These are phyloP conservation scores for Arge pagana DNA, from an alignment of 2,888 invertebrate species.

Conservation along the genomic window DNA sequence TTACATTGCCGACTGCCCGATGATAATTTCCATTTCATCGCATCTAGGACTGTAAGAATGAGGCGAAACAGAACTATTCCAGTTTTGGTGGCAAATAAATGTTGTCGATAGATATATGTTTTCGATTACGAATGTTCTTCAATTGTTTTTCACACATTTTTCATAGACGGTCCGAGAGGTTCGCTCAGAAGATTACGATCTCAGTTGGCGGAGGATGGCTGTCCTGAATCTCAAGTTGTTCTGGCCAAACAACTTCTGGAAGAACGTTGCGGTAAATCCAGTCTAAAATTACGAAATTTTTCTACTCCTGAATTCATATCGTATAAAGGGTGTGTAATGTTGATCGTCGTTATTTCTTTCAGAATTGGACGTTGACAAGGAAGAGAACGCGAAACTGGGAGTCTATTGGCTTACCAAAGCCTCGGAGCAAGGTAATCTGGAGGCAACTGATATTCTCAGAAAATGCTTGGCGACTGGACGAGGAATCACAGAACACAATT, in stretches of 20 bases:
- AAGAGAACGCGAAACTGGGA: slow-evolving; percentile 80
- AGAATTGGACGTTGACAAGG: slow-evolving; percentile 71
- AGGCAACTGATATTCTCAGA: slow-evolving; percentile 79
- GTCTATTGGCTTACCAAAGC: slow-evolving; percentile 92
- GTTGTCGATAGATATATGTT: too few relatives aligned
- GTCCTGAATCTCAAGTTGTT: slow-evolving; percentile 86
- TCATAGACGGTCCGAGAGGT: slow-evolving; percentile 69
- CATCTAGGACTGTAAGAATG: too few relatives aligned
- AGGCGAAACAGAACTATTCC: too few relatives aligned
- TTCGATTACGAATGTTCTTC: too few relatives aligned
- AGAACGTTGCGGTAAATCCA: slow-evolving; percentile 77
- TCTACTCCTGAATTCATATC: neutral
- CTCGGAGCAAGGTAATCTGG: slow-evolving; percentile 87
- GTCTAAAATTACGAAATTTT: slow-evolving; percentile 1
- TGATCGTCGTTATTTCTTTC: slow-evolving; percentile 15
- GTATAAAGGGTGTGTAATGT: neutral
- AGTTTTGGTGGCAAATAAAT: too few relatives aligned
- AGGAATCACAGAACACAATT: slow-evolving; percentile 76
- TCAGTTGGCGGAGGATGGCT: slow-evolving; percentile 86
- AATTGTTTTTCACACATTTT: neutral
- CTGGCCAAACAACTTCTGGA: slow-evolving; percentile 82
- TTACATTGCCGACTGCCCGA: too few relatives aligned
- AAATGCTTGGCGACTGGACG: slow-evolving; percentile 74
- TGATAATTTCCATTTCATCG: too few relatives aligned
- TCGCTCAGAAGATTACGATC: slow-evolving; percentile 67